These are phyloP conservation scores for Spheniscus humboldti DNA, from an alignment of 2,797 vertebrate species.

Conservation along the genomic window DNA sequence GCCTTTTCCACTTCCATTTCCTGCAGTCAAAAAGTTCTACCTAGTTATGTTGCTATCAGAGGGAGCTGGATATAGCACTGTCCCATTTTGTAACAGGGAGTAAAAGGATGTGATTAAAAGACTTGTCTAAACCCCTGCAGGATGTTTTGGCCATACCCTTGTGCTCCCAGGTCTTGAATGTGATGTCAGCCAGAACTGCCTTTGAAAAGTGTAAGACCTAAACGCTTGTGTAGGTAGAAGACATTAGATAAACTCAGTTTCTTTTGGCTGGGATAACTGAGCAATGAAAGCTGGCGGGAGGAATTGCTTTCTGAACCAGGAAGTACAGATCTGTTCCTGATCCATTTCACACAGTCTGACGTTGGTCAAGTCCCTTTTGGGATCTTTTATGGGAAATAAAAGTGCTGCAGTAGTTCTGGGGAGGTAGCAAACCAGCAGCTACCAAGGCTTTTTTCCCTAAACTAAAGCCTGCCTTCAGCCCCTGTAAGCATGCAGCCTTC, in stretches of 20 bases:
- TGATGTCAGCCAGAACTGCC: background rate
- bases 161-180: background rate
- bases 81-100: background rate
- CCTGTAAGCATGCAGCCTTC: background rate
- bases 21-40: background rate
- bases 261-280: background rate
- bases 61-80: background rate
- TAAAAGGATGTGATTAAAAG: background rate
- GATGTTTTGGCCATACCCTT: background rate
- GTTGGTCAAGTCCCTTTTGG: background rate
- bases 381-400: background rate
- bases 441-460: background rate
- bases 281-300: background rate
- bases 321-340: background rate
- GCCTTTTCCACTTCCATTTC: background rate
- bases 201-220: background rate
- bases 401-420: background rate
- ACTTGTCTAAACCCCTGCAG: background rate
- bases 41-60: background rate
- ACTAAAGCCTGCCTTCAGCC: background rate
- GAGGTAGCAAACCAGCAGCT: background rate
- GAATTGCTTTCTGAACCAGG: background rate
- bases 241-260: background rate
- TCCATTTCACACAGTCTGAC: background rate
- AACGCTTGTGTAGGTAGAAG: background rate